phyloP scores from a whole-genome alignment of 2,888 invertebrate genomes.

The Girardia tigrina region DNA sequence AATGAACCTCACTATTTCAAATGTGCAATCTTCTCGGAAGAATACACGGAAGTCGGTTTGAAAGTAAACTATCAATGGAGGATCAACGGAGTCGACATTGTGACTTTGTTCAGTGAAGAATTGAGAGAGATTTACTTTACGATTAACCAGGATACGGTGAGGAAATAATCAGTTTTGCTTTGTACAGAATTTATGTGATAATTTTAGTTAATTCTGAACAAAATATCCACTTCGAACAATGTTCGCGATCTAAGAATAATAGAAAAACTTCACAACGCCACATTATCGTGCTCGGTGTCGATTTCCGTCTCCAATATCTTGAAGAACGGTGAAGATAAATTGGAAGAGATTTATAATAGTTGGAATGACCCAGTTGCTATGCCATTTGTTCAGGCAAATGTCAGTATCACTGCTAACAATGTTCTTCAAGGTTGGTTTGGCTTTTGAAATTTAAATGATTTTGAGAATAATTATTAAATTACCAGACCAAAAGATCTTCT shows the following conservation, averaged over 20 bases:
- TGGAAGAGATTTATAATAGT: slow-evolving; percentile 1
- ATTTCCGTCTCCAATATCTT: neutral
- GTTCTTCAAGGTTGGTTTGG: neutral
- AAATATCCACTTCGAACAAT: slow-evolving; percentile 6
- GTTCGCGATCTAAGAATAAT: neutral
- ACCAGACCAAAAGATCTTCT: no score
- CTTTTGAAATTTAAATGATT: no score
- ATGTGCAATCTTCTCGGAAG: neutral
- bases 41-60: neutral
- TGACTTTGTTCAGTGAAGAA: neutral
- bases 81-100: neutral
- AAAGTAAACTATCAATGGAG: slow-evolving; percentile 12
- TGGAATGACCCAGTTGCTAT: neutral
- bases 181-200: neutral
- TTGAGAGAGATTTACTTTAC: neutral
- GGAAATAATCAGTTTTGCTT: neutral
- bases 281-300: neutral
- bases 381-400: slow-evolving; percentile 11
- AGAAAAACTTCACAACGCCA: slow-evolving; percentile 2
- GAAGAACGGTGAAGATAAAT: neutral
- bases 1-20: neutral
- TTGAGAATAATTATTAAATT: no score
- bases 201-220: neutral
- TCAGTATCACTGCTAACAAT: neutral
- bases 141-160: neutral